These are phyloP conservation scores for Muricea muricata DNA, from an alignment of 92 coral and sea anemone genomes.

Conservation along the genomic window DNA sequence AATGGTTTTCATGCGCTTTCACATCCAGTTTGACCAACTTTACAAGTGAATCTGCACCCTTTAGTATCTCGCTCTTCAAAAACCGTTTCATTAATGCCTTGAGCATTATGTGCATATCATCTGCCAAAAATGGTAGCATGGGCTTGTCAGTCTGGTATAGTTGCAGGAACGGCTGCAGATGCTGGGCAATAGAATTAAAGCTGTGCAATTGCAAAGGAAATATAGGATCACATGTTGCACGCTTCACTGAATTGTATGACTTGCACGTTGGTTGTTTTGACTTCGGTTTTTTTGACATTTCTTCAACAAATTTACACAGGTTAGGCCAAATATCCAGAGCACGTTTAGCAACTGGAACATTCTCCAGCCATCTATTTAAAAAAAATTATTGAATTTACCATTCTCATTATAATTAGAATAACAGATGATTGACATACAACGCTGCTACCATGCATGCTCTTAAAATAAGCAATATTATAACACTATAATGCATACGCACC, in stretches of 20 bases:
- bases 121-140: constrained; percentile 64
- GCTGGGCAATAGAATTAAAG: constrained; percentile 59
- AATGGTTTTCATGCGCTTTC: constrained; percentile 52
- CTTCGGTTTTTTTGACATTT: no score
- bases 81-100: constrained; percentile 60
- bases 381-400: no score
- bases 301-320: no score
- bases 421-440: no score
- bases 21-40: constrained; percentile 56
- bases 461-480: no score
- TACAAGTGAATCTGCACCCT: constrained; percentile 54
- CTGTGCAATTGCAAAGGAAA: constrained; percentile 3
- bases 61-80: constrained; percentile 50
- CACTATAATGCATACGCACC: no score
- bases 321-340: constrained; percentile 62
- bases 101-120: constrained; percentile 59
- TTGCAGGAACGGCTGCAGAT: constrained; percentile 48
- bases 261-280: no score
- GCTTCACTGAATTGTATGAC: background rate
- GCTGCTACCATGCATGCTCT: no score
- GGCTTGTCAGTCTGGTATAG: constrained; percentile 66
- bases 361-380: constrained; percentile 57
- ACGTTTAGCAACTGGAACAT: constrained; percentile 58
- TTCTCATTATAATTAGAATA: no score
- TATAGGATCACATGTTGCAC: constrained; percentile 3